Evolutionary conservation across 2,888 invertebrate species (phyloP), one percentile per base, ranked within the genome.

Genomic region (Agrilus cyanescens): DNA sequence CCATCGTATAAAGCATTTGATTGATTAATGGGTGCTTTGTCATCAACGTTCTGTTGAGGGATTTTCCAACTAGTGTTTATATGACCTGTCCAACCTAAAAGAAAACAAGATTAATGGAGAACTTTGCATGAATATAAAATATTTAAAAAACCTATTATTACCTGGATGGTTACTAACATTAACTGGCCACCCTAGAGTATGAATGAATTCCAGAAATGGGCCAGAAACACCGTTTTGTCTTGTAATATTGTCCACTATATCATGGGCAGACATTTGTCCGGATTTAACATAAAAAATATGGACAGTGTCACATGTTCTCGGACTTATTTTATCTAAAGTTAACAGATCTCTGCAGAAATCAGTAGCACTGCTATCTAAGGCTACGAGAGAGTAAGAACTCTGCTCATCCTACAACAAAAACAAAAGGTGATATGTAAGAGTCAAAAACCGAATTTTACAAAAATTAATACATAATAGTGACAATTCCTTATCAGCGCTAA

Each of bases 271-370:
- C 38, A 77, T 77, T 66, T 94, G 94, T 0, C 89, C 91, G 12
- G 86, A 78, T 63, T 85, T 84, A 2, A 90, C 91, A 60, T 94
- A 96, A 71, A 95, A 93, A 52, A 96, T 78, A 65, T 95, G 93
- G 48, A 88, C 90, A 0, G 95, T 96, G 60, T 94, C 89, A 57
- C 83, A 82, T 3, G 87, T 87, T 49, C 95, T 76, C 31, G 86
- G 79, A 54, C 91, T 89, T 58, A 90, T 80, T 51, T 81, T 80
- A 67, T 97, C 97, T 45, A 96, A 69, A 18, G 75, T 70, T 50
- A 85, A 82, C 46, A 98, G 70, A 57, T 94, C 94, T 7, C 73
- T 65, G 32, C 77, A 74, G 63, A 96, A 90, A 35, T 85, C 85
- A 1, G 76, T 60, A 38, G 73, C 70, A 1, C 73, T 70, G 33